Percentiles rank a stretch among this genome's conserved stretches.
Conservation (phyloP, 1,140 invertebrate species). For the Drusus annulatus region DNA sequence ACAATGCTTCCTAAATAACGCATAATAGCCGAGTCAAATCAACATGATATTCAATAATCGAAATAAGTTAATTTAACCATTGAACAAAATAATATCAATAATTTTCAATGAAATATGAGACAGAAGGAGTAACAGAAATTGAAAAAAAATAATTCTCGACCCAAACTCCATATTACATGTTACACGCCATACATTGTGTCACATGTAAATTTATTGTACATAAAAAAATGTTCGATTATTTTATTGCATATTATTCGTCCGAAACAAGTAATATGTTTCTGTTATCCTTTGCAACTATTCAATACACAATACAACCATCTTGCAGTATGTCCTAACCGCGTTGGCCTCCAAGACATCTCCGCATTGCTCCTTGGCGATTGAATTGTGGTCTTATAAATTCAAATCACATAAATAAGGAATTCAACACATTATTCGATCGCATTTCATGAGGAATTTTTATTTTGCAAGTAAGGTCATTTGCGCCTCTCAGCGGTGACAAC, state of each 20-base stretch:
- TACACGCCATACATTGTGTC: background rate
- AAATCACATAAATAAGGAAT: slow-evolving; percentile 3
- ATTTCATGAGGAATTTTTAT: slow-evolving; percentile 25
- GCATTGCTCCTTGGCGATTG: background rate
- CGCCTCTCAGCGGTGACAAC: background rate
- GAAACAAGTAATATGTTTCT: background rate
- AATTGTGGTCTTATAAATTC: background rate
- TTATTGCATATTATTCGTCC: background rate
- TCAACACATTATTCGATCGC: slow-evolving; percentile 17
- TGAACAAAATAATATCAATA: no score
- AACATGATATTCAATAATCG: background rate
- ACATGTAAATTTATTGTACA: background rate
- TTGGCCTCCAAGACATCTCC: background rate
- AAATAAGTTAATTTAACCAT: no score
- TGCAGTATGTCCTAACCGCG: background rate
- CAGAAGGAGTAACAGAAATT: no score
- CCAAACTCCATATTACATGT: no score
- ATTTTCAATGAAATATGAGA: no score
- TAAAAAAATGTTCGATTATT: background rate
- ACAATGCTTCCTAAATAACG: no score
- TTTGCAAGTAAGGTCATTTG: slow-evolving; percentile 14
- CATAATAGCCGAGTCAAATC: background rate
- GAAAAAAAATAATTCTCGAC: no score
- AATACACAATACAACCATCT: background rate
- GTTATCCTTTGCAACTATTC: background rate